Conservation (phyloP, 2,113 vertebrate genomes). For the Sinocyclocheilus rhinocerous region DNA sequence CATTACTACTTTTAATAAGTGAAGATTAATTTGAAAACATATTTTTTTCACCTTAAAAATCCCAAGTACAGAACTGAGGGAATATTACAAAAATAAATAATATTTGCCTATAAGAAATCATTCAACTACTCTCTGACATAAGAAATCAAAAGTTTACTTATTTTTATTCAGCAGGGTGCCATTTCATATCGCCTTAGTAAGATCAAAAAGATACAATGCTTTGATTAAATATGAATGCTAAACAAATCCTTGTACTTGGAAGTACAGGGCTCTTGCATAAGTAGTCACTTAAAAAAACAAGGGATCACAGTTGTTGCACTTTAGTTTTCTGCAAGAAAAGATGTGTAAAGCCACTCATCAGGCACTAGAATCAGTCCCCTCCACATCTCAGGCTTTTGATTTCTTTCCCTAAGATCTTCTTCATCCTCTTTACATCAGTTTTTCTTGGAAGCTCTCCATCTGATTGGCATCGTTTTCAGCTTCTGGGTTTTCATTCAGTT, state of each 20-base stretch:
- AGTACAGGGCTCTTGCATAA: background rate
- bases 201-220: background rate
- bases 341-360: background rate
- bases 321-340: background rate
- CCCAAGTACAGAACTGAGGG: background rate
- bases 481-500: too few species aligned
- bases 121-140: background rate
- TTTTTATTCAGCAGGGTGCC: background rate
- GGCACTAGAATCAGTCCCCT: background rate
- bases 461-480: too few species aligned
- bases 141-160: background rate
- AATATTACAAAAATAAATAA: background rate
- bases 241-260: slow-evolving; percentile 10
- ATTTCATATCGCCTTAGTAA: background rate
- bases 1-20: background rate
- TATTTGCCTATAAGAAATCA: background rate
- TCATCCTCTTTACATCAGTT: slow-evolving; percentile 84
- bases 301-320: slow-evolving; percentile 20
- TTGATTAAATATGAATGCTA: slow-evolving; percentile 14
- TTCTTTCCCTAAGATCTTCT: slow-evolving; percentile 77
- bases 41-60: background rate
- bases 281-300: slow-evolving; percentile 15
- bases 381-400: slow-evolving; percentile 88
- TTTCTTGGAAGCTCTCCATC: too few species aligned
- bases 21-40: background rate